Base-by-base conservation (phyloP, 2,888 invertebrate genomes). In the Masnerella sp. region DNA sequence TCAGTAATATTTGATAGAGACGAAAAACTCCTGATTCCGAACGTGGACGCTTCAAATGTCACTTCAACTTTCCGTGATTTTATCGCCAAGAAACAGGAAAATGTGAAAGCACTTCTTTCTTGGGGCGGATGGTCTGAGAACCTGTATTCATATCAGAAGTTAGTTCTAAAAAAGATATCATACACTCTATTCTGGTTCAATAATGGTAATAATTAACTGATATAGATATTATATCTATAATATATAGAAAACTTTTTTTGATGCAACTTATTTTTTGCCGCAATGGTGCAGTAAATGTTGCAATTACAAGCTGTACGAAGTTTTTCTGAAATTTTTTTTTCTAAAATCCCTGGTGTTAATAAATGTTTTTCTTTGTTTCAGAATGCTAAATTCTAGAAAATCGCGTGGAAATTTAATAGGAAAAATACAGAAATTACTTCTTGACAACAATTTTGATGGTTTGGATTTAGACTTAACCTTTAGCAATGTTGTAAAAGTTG, bases 71-170 rank as follows among this genome's bases (percentile, higher is more conserved):
- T 49, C 11, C 5, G 4, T n/a, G 17, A 2, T 40, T 15, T 38
- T 38, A 40, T 8, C 2, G 22, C 1, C 8, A 25, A 12, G 25
- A 40, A 15, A 5, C 5, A 25, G 9, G 8, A 7, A 32, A 34
- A 56, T 32, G 14, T 32, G 15, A 43, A 43, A 43, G 9, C n/a
- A 14, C 42, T 56, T 30, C 43, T 56, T 43, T 43, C 56, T 20
- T 56, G 56, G 56, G 20, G 43, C 0, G 43, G 56, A 56, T 56
- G 56, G 56, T 43, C n/a, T 43, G 5, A 56, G 38, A 32, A 56
- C 8, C 28, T 56, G 11, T 5, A 25, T 22, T 20, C 32, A 7
- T 56, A 43, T 5, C 43, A 56, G 11, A 56, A 43, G 56, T 52
- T n/a, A 25, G 52, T 52, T 38, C 5, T 30, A 1, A 2, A 11